These are phyloP conservation scores for Melitaea cinxia DNA, from an alignment of 1,140 invertebrate species.

Conservation along the genomic window DNA sequence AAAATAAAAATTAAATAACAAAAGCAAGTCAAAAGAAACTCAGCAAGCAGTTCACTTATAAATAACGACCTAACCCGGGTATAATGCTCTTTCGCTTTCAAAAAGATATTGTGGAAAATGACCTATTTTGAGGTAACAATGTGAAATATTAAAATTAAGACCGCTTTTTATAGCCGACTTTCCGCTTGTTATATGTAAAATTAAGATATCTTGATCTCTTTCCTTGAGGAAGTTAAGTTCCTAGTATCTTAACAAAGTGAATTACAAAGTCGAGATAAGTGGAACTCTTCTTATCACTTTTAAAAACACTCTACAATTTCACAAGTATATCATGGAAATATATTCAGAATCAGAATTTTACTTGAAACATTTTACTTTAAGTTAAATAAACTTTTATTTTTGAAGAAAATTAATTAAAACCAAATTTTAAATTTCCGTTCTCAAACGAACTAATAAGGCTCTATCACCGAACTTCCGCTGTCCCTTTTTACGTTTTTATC, in stretches of 20 bases:
- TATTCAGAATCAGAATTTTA: neutral
- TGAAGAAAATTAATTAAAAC: too few relatives aligned
- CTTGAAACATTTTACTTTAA: too few relatives aligned
- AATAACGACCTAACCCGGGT: constrained; percentile 17
- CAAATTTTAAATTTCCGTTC: too few relatives aligned
- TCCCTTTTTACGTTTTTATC: too few relatives aligned
- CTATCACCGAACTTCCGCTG: too few relatives aligned
- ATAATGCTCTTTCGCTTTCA: constrained; percentile 25
- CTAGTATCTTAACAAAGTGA: neutral
- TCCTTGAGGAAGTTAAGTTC: neutral
- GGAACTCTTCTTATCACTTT: neutral
- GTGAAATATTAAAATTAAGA: constrained; percentile 13
- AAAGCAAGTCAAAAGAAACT: constrained; percentile 15
- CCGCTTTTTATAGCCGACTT: constrained; percentile 5
- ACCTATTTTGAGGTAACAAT: constrained; percentile 13
- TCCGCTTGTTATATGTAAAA: constrained; percentile 7
- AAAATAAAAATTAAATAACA: constrained; percentile 25
- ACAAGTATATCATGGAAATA: neutral
- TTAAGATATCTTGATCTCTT: neutral
- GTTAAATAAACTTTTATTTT: too few relatives aligned
- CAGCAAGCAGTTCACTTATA: constrained; percentile 23
- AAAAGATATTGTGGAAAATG: constrained; percentile 21
- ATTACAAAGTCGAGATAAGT: neutral
- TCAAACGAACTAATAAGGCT: too few relatives aligned
- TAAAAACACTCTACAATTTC: neutral